Evolutionary conservation across 2,113 vertebrate species (phyloP).

Genomic region (Dipodomys merriami): DNA sequence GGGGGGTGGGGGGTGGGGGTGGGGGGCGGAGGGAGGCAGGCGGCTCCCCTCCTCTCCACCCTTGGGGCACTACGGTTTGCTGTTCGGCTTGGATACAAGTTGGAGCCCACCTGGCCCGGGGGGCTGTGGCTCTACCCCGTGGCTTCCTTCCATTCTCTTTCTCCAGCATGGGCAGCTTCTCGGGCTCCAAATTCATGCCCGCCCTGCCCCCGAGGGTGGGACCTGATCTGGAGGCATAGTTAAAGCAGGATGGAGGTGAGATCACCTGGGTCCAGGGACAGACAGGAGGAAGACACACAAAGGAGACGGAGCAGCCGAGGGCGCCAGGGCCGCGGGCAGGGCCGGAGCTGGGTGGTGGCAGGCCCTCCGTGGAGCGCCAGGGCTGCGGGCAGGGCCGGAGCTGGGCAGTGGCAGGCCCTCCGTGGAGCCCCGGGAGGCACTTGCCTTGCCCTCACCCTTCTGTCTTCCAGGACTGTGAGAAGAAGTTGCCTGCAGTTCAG

Average conservation of each 20-base stretch:
- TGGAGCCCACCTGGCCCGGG: too few relatives aligned
- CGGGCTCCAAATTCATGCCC: too few relatives aligned
- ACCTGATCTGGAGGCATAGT: neutral
- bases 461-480: neutral
- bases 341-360: too few relatives aligned
- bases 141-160: fast-evolving
- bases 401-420: too few relatives aligned
- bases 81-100: neutral
- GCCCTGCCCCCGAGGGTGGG: neutral
- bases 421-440: neutral
- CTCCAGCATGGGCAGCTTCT: neutral
- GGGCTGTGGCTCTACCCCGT: fast-evolving
- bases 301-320: neutral
- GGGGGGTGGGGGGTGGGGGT: fast-evolving
- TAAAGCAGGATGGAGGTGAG: neutral
- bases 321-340: neutral
- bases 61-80: neutral
- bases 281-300: too few relatives aligned
- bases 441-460: neutral
- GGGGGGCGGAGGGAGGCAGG: too few relatives aligned
- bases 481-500: neutral
- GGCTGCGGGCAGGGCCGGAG: neutral
- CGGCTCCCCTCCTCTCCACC: neutral
- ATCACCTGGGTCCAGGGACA: too few relatives aligned
- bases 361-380: fast-evolving